A percentile compares a stretch with the other conserved stretches of the same genome.
phyloP scores from a whole-genome alignment of 2,113 vertebrate species.

The Rhea pennata region DNA sequence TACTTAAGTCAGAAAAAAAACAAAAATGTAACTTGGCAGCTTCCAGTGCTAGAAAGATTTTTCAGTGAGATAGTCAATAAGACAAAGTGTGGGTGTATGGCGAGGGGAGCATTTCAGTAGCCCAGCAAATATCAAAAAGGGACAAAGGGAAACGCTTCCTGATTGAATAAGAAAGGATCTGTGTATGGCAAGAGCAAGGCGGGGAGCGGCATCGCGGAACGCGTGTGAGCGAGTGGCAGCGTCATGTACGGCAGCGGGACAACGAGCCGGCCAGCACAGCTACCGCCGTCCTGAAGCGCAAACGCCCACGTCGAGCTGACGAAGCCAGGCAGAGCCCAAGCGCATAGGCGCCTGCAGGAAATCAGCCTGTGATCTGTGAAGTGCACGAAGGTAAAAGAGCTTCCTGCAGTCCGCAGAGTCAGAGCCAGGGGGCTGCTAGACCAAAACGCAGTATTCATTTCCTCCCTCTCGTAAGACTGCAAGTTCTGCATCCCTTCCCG shows the following conservation, averaged over 20 bases:
- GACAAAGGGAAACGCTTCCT: not conserved
- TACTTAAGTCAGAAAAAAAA: not conserved
- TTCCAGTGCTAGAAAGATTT: not conserved
- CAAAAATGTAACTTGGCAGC: not conserved
- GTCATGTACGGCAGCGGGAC: rapidly evolving
- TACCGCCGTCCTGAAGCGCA: not conserved
- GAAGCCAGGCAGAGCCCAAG: not conserved
- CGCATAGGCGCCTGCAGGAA: not conserved
- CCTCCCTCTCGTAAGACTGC: not conserved
- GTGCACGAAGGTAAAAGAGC: not conserved
- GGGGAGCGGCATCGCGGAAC: not conserved
- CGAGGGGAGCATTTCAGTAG: not conserved
- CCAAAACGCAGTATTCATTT: not conserved
- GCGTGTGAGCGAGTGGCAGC: not conserved
- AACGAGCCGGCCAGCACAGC: not conserved
- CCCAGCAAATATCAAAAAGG: not conserved
- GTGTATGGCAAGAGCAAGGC: rapidly evolving
- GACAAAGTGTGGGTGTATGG: not conserved
- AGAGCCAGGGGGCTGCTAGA: not conserved
- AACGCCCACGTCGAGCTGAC: not conserved
- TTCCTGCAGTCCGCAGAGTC: not conserved
- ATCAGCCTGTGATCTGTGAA: not conserved
- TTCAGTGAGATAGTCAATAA: not conserved
- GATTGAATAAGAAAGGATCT: not conserved
- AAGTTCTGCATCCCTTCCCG: not conserved